Evolutionary conservation across 1,140 invertebrate genomes (phyloP).

Genomic region (Holcopasites calliopsidis): DNA sequence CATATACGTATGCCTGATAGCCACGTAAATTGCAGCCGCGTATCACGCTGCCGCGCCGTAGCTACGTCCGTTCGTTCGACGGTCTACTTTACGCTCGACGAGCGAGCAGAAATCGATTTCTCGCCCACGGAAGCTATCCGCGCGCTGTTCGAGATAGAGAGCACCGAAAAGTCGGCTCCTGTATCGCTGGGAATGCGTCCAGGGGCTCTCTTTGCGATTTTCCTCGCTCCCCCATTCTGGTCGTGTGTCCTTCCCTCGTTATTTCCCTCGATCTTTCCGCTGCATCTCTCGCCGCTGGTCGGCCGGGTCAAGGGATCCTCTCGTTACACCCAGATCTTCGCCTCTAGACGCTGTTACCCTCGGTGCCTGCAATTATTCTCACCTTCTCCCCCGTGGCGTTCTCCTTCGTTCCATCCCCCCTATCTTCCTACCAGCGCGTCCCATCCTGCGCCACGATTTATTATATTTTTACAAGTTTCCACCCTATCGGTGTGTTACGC

Average conservation of each 20-base stretch:
- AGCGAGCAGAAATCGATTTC: slow-evolving; percentile 46
- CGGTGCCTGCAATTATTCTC: slow-evolving; percentile 4
- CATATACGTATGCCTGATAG: slow-evolving; percentile 27
- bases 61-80: slow-evolving; percentile 26
- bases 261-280: background rate
- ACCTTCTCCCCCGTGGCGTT: background rate
- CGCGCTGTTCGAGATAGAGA: slow-evolving; percentile 8
- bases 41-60: slow-evolving; percentile 16
- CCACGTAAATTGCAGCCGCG: slow-evolving; percentile 40
- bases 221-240: background rate
- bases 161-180: slow-evolving; percentile 9
- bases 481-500: slow-evolving; percentile 22
- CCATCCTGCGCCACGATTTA: background rate
- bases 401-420: background rate
- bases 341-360: background rate
- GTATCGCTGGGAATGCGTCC: slow-evolving; percentile 7
- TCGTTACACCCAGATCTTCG: slow-evolving; percentile 1
- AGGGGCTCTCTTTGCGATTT: no score
- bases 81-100: slow-evolving; percentile 35
- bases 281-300: background rate
- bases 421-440: background rate
- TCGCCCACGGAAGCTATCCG: slow-evolving; percentile 10
- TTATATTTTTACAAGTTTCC: slow-evolving; percentile 36
- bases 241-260: background rate
- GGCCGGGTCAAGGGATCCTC: no score